phyloP scores from a whole-genome alignment of 2,797 vertebrate genomes.

The Setipinna tenuifilis region DNA sequence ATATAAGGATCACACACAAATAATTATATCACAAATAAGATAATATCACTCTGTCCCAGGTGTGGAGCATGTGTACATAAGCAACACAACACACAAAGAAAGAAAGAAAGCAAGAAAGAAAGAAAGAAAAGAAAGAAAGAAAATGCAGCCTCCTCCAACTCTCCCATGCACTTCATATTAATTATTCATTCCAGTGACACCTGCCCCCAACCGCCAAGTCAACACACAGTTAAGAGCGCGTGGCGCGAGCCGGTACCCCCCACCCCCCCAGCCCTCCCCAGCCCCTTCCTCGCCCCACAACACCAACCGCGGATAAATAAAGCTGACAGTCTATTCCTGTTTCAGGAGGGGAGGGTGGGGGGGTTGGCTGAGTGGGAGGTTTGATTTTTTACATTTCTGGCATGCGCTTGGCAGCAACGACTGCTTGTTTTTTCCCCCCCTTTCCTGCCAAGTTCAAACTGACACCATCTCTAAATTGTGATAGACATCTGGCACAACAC shows the following conservation, averaged over 20 bases:
- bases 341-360: conserved; percentile 62
- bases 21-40: not conserved
- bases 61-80: not conserved
- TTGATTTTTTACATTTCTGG: conserved; percentile 53
- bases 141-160: not conserved
- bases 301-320: conserved; percentile 62
- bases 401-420: conserved; percentile 44
- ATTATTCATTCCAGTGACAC: conserved; percentile 54
- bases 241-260: conserved; percentile 29
- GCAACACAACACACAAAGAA: not conserved
- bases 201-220: conserved; percentile 43
- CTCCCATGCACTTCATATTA: conserved; percentile 42
- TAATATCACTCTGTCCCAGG: not conserved
- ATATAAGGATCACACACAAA: not conserved
- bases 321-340: conserved; percentile 69
- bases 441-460: conserved; percentile 42
- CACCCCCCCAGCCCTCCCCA: conserved; percentile 53
- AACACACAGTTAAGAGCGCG: conserved; percentile 24
- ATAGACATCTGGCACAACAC: conserved; percentile 51
- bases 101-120: not conserved
- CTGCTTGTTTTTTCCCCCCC: conserved; percentile 18
- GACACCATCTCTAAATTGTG: conserved; percentile 48
- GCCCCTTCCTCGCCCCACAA: conserved; percentile 50
- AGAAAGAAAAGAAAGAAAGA: not conserved
- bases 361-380: conserved; percentile 61